These are phyloP conservation scores for Loripinus fragilis DNA, from an alignment of 2,888 invertebrate species.

Conservation along the genomic window DNA sequence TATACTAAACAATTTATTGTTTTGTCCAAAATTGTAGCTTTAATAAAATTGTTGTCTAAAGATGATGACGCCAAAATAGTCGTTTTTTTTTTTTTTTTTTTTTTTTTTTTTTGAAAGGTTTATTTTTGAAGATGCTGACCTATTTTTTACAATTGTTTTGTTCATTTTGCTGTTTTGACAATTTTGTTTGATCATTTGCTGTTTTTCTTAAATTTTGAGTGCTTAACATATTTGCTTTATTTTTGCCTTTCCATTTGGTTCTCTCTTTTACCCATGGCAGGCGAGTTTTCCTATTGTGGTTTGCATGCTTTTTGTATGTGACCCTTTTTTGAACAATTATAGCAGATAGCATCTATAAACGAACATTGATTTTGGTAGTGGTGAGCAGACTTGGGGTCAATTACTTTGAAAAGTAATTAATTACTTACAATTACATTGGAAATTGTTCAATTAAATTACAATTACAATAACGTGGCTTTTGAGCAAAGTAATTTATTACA, in stretches of 20 bases:
- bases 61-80: background rate
- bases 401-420: too few relatives aligned
- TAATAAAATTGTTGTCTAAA: conserved; percentile 15
- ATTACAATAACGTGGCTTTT: too few relatives aligned
- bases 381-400: too few relatives aligned
- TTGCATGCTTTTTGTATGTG: conserved; percentile 16
- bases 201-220: background rate
- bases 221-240: too few relatives aligned
- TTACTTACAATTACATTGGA: too few relatives aligned
- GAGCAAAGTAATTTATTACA: too few relatives aligned
- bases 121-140: background rate
- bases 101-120: background rate
- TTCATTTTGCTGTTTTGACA: background rate
- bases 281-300: conserved; percentile 27
- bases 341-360: background rate
- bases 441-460: too few relatives aligned
- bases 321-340: conserved; percentile 15
- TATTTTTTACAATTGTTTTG: background rate
- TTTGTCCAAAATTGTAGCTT: conserved; percentile 7
- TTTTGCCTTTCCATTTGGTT: conserved; percentile 36
- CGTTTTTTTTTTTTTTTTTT: background rate
- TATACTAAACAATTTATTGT: conserved; percentile 10
- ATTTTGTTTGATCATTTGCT: background rate
- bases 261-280: conserved; percentile 36
- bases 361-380: background rate